Conservation (phyloP, 2,888 invertebrate species). For the Ligdia adustata region DNA sequence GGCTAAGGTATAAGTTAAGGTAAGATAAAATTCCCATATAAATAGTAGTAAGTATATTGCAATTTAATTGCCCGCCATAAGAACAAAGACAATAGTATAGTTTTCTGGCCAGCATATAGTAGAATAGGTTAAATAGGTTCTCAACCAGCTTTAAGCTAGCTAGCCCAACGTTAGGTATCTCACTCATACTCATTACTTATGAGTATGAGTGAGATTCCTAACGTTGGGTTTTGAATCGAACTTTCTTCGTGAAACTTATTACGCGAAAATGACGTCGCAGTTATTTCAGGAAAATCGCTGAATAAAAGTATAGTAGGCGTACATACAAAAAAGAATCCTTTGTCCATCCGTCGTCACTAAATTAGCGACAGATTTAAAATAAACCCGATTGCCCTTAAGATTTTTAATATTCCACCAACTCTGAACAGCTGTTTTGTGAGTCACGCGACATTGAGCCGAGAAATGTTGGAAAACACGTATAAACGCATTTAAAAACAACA, state of each 20-base stretch:
- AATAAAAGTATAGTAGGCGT: conserved; percentile 12
- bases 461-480: conserved; percentile 61
- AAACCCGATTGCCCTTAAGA: conserved; percentile 72
- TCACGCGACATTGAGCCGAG: conserved; percentile 76
- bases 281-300: conserved; percentile 8
- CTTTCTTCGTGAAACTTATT: neutral
- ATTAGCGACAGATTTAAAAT: conserved; percentile 64
- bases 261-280: conserved; percentile 3
- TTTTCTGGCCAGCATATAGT: too few species aligned
- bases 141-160: too few species aligned
- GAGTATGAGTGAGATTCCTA: too few species aligned
- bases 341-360: conserved; percentile 31
- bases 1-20: neutral
- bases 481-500: conserved; percentile 57
- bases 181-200: too few species aligned
- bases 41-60: neutral
- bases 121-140: too few species aligned
- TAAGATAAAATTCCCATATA: neutral
- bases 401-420: conserved; percentile 73
- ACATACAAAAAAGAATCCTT: conserved; percentile 20
- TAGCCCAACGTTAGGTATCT: too few species aligned
- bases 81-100: conserved; percentile 16
- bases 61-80: conserved; percentile 4
- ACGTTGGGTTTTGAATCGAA: too few species aligned
- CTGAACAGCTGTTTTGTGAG: conserved; percentile 76